A percentile compares a stretch with the other conserved stretches of the same genome.
Evolutionary conservation across 2,113 vertebrate genomes (phyloP).

Genomic region (Leptodactylus fuscus): DNA sequence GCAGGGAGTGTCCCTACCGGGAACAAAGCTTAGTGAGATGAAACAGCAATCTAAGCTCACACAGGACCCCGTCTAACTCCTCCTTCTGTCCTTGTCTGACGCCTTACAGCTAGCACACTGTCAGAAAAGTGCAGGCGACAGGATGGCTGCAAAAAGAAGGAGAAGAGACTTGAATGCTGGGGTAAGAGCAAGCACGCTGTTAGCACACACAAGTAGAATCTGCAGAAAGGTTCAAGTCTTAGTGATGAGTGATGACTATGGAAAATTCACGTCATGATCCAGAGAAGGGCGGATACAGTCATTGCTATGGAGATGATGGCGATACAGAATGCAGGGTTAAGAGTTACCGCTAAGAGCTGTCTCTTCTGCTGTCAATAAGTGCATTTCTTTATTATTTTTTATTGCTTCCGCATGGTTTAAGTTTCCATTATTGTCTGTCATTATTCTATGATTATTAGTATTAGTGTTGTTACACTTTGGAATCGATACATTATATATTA

Average conservation of each 20-base stretch:
- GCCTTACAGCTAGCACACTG: not conserved
- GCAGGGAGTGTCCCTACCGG: not conserved
- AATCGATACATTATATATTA: not conserved
- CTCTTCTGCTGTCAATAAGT: no score
- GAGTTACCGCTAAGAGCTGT: not conserved
- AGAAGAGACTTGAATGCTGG: not conserved
- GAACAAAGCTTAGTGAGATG: not conserved
- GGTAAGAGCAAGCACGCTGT: not conserved
- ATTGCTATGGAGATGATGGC: not conserved
- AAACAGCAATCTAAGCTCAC: not conserved
- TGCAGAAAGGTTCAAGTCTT: not conserved
- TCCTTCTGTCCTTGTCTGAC: not conserved
- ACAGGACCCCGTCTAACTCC: not conserved
- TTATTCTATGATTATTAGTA: no score
- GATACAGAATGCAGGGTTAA: not conserved
- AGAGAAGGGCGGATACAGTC: not conserved
- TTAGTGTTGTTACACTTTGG: not conserved
- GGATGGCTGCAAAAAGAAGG: constrained; percentile 35
- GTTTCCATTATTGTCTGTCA: no score
- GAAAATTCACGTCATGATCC: not conserved
- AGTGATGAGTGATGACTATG: not conserved
- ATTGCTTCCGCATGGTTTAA: no score
- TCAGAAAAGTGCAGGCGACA: not conserved
- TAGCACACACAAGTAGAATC: not conserved
- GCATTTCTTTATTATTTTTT: no score